Evolutionary conservation across 2,113 vertebrate species (phyloP).

Genomic region (Microcebus tavaratra): DNA sequence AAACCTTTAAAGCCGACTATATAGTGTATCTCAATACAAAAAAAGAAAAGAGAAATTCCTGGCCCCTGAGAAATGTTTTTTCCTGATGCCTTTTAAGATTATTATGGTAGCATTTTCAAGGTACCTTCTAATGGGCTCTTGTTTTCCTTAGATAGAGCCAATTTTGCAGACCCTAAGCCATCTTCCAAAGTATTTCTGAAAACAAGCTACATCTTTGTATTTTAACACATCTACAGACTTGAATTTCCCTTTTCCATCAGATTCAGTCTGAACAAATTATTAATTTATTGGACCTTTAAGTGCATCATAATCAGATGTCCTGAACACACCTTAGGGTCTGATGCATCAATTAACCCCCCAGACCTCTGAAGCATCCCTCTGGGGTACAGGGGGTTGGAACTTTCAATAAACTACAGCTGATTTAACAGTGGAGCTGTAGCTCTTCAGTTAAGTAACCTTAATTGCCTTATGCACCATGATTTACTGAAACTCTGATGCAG

Average conservation of each 20-base stretch:
- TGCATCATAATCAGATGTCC: not conserved
- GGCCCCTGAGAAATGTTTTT: not conserved
- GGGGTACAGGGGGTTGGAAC: not conserved
- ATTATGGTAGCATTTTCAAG: not conserved
- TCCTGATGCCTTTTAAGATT: constrained; percentile 5
- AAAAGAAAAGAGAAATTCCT: not conserved
- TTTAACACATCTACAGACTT: not conserved
- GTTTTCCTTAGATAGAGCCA: not conserved
- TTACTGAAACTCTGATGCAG: constrained; percentile 56
- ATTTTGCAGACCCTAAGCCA: not conserved
- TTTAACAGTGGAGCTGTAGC: not conserved
- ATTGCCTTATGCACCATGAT: not conserved
- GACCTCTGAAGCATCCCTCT: not conserved
- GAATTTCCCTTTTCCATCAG: not conserved
- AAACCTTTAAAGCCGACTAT: constrained; percentile 38
- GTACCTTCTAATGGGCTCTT: not conserved
- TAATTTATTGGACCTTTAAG: not conserved
- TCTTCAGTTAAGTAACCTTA: not conserved
- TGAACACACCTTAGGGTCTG: not conserved
- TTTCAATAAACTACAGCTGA: not conserved
- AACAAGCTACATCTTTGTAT: not conserved
- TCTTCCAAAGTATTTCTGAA: constrained; percentile 6
- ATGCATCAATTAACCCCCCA: not conserved
- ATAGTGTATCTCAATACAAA: not conserved
- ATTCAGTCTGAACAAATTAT: constrained; percentile 26